Percentiles rank a stretch among this genome's conserved stretches.
phyloP scores from a whole-genome alignment of 2,888 invertebrate genomes.

The Capitulum mitella region DNA sequence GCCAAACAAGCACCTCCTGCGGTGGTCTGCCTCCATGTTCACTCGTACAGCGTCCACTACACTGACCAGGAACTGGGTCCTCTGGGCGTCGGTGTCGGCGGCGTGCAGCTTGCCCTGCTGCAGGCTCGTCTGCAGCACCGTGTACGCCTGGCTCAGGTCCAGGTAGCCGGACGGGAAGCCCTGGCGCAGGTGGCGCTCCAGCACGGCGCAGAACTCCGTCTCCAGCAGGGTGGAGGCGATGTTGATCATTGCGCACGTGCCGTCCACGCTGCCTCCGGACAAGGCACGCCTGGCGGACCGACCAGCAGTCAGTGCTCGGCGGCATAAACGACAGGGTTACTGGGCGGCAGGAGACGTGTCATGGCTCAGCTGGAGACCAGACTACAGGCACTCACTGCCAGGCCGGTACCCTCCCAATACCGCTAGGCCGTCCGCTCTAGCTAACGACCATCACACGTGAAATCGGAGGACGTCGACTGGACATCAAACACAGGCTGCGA shows the following conservation, averaged over 20 bases:
- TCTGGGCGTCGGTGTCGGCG: constrained; percentile 53
- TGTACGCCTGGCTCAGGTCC: constrained; percentile 73
- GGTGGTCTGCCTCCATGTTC: too few relatives aligned
- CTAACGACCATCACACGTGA: too few relatives aligned
- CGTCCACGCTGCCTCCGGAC: constrained; percentile 84
- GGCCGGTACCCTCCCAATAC: too few relatives aligned
- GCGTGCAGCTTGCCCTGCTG: constrained; percentile 73
- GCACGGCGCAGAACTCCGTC: constrained; percentile 66
- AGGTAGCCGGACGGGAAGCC: constrained; percentile 53
- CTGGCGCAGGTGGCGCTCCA: constrained; percentile 56
- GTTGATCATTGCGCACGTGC: constrained; percentile 92
- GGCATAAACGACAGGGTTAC: not conserved
- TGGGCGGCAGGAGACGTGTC: too few relatives aligned
- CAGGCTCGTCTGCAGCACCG: constrained; percentile 66
- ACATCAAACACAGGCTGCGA: too few relatives aligned
- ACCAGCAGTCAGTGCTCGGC: not conserved
- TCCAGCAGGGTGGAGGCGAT: constrained; percentile 82
- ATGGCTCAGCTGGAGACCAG: too few relatives aligned
- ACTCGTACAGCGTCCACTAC: too few relatives aligned
- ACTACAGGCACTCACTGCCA: too few relatives aligned
- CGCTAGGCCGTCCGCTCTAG: too few relatives aligned
- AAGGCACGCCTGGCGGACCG: constrained; percentile 64
- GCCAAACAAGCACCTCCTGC: too few relatives aligned
- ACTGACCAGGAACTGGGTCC: constrained; percentile 21
- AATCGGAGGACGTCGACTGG: too few relatives aligned